A percentile compares a stretch with the other conserved stretches of the same genome.
These are phyloP conservation scores for Pungitius pungitius DNA, from an alignment of 2,113 vertebrate genomes.

Conservation along the genomic window DNA sequence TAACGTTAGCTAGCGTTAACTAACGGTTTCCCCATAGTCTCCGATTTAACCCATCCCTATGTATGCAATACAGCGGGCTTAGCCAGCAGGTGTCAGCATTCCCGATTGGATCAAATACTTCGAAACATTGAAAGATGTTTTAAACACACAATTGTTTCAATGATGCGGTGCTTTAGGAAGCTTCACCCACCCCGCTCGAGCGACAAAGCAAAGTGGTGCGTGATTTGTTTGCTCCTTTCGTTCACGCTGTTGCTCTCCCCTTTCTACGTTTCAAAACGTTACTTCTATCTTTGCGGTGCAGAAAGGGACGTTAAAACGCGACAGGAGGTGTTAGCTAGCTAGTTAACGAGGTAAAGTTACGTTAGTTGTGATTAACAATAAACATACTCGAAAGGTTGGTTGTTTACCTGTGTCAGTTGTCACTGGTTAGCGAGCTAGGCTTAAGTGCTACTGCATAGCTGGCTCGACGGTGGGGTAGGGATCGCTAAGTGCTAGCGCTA, in stretches of 20 bases:
- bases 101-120: neutral
- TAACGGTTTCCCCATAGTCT: neutral
- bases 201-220: slow-evolving; percentile 45
- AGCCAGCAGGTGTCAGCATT: slow-evolving; percentile 33
- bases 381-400: slow-evolving; percentile 19
- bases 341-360: slow-evolving; percentile 1
- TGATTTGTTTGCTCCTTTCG: slow-evolving; percentile 62
- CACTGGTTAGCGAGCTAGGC: slow-evolving; percentile 69
- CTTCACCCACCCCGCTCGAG: neutral
- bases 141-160: neutral
- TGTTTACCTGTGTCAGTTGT: slow-evolving; percentile 79
- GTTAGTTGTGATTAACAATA: neutral
- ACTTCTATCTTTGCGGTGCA: slow-evolving; percentile 30
- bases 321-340: neutral
- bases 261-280: slow-evolving; percentile 30
- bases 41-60: neutral
- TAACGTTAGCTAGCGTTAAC: too few species aligned
- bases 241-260: slow-evolving; percentile 60
- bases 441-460: slow-evolving; percentile 70
- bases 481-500: slow-evolving; percentile 59
- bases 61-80: neutral
- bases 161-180: neutral
- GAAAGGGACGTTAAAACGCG: neutral
- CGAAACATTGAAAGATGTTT: slow-evolving; percentile 11
- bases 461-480: slow-evolving; percentile 58